Percentiles rank a stretch among this genome's conserved stretches.
These are phyloP conservation scores for Ectobius pallidus DNA, from an alignment of 2,888 invertebrate species.

Conservation along the genomic window DNA sequence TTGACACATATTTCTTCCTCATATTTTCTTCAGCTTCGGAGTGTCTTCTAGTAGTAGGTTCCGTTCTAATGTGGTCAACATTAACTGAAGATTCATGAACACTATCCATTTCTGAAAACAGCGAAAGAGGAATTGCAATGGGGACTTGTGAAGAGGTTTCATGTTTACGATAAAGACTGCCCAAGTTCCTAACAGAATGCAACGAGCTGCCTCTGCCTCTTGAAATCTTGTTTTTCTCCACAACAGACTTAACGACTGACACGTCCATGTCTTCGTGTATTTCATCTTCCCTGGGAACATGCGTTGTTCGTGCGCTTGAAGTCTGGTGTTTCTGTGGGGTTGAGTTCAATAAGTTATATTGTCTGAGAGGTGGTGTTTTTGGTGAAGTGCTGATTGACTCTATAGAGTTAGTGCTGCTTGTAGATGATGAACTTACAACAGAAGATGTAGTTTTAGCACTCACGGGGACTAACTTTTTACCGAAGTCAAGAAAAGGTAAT, in stretches of 20 bases:
- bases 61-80: not conserved
- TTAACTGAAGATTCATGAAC: not conserved
- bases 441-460: constrained; percentile 45
- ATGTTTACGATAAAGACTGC: constrained; percentile 9
- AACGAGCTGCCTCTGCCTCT: constrained; percentile 54
- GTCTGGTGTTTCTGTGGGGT: not conserved
- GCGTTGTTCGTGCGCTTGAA: not conserved
- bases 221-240: constrained; percentile 61
- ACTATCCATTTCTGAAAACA: too few relatives aligned
- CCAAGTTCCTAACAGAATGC: not conserved
- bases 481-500: constrained; percentile 73
- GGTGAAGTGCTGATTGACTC: constrained; percentile 42
- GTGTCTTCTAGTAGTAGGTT: not conserved
- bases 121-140: too few relatives aligned
- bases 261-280: constrained; percentile 65
- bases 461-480: constrained; percentile 61
- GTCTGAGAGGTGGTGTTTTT: not conserved
- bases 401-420: constrained; percentile 50
- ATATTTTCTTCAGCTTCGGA: not conserved
- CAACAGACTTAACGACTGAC: constrained; percentile 62
- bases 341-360: not conserved
- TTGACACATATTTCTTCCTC: not conserved
- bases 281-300: constrained; percentile 59
- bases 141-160: not conserved
- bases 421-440: constrained; percentile 25